These are phyloP conservation scores for Herminia tarsipennalis DNA, from an alignment of 2,888 invertebrate species.

Conservation along the genomic window DNA sequence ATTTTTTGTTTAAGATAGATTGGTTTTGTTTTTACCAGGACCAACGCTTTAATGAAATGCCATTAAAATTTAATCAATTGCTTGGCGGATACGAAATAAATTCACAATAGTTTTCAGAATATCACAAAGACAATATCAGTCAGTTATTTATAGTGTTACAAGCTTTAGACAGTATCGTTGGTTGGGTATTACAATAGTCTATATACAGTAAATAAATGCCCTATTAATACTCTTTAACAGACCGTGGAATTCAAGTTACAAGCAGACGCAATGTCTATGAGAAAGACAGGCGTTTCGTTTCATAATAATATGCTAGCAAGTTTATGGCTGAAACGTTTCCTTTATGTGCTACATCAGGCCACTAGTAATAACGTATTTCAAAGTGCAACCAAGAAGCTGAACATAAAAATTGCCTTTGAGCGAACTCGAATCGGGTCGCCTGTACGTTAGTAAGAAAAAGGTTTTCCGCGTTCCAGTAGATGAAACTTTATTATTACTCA, in stretches of 20 bases:
- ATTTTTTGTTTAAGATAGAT: too few species aligned
- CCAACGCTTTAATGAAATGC: too few species aligned
- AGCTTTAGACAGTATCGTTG: too few species aligned
- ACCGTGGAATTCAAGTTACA: background rate
- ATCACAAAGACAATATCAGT: too few species aligned
- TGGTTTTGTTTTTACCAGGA: too few species aligned
- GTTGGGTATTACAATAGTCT: too few species aligned
- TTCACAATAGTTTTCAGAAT: too few species aligned
- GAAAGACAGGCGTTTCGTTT: constrained; percentile 6
- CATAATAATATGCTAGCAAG: background rate
- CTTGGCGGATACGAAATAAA: too few species aligned
- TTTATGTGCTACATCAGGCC: constrained; percentile 3
- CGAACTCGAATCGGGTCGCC: constrained; percentile 15
- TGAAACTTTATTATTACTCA: background rate
- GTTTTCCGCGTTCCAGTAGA: constrained; percentile 7
- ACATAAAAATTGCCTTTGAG: constrained; percentile 25
- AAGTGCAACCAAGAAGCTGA: constrained; percentile 20
- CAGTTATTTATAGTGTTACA: too few species aligned
- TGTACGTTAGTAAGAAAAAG: constrained; percentile 25
- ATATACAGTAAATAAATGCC: too few species aligned
- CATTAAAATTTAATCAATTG: too few species aligned
- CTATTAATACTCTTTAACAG: background rate
- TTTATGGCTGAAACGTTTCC: constrained; percentile 3
- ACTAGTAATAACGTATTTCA: constrained; percentile 18
- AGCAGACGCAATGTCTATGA: background rate